Evolutionary conservation across 1,140 invertebrate species (phyloP).

Genomic region (Meloidogyne floridensis): DNA sequence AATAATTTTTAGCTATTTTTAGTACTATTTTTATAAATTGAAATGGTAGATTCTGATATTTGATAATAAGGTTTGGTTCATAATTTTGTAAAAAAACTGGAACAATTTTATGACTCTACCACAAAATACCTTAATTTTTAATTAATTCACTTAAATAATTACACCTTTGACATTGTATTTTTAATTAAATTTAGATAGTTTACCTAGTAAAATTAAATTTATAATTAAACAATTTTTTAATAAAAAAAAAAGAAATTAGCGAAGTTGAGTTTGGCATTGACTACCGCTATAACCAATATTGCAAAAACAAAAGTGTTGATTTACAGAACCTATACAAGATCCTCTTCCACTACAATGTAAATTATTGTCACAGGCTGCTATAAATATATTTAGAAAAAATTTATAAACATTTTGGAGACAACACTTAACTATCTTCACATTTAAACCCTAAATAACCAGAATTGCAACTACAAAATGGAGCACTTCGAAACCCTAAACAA

Average conservation of each 20-base stretch:
- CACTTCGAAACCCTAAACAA: slow-evolving; percentile 19
- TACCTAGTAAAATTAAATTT: not conserved
- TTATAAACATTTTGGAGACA: not conserved
- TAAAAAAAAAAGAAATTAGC: not conserved
- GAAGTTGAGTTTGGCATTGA: slow-evolving; percentile 2
- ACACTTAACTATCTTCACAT: slow-evolving; percentile 27
- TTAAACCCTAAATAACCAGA: slow-evolving; percentile 19
- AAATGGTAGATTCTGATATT: too few relatives aligned
- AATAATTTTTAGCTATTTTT: too few relatives aligned
- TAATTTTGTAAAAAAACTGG: too few relatives aligned
- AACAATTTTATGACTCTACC: too few relatives aligned
- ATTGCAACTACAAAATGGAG: slow-evolving; percentile 23
- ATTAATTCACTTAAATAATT: not conserved
- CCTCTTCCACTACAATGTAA: slow-evolving; percentile 28
- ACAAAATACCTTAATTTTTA: too few relatives aligned
- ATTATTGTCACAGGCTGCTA: slow-evolving; percentile 27
- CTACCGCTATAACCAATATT: slow-evolving; percentile 22
- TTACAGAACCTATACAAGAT: slow-evolving; percentile 32
- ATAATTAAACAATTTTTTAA: not conserved
- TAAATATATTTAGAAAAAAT: slow-evolving; percentile 5
- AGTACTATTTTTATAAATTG: too few relatives aligned
- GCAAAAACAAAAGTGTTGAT: slow-evolving; percentile 30
- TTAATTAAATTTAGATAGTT: not conserved
- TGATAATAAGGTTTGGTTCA: too few relatives aligned
- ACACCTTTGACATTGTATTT: not conserved